A percentile compares a stretch with the other conserved stretches of the same genome.
Conservation (phyloP, 1,140 invertebrate genomes). For the Bicyclus anynana region DNA sequence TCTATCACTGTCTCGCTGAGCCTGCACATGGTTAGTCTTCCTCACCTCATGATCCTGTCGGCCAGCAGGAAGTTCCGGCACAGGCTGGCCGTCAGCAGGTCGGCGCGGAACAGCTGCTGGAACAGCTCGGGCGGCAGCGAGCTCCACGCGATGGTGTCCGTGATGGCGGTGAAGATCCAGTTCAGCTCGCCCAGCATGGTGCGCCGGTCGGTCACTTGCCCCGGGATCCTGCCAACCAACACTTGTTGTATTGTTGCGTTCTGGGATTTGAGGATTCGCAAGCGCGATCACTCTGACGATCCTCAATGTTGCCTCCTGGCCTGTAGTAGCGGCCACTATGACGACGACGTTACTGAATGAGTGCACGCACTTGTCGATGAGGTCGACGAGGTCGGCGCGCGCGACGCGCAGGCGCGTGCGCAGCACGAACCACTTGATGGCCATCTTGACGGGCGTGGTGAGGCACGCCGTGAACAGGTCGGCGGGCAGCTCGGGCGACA, state of each 20-base stretch:
- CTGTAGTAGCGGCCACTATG: too few species aligned
- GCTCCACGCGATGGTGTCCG: constrained; percentile 99
- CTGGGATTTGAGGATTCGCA: too few species aligned
- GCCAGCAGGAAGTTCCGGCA: constrained; percentile 98
- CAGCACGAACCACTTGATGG: constrained; percentile 95
- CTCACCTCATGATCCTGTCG: constrained; percentile 92
- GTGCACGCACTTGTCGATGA: constrained; percentile 90
- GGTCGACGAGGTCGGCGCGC: constrained; percentile 89
- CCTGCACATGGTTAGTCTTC: too few species aligned
- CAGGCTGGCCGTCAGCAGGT: constrained; percentile 97
- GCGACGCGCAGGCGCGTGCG: constrained; percentile 90
- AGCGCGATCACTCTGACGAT: too few species aligned
- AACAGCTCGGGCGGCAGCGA: constrained; percentile 94
- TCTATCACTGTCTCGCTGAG: too few species aligned
- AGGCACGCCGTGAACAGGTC: constrained; percentile 99
- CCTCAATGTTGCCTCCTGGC: too few species aligned
- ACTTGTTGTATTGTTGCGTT: too few species aligned
- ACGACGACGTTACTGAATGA: too few species aligned
- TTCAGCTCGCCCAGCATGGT: constrained; percentile 99
- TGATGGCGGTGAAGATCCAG: constrained; percentile 99
- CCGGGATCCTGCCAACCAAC: constrained; percentile 89
- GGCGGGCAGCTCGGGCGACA: constrained; percentile 98
- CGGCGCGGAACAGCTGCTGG: constrained; percentile 97
- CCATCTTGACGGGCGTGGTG: constrained; percentile 98
- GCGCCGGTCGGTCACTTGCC: constrained; percentile 94